A percentile compares a stretch with the other conserved stretches of the same genome.
These are phyloP conservation scores for Callopanchax toddi DNA, from an alignment of 2,113 vertebrate genomes.

Conservation along the genomic window DNA sequence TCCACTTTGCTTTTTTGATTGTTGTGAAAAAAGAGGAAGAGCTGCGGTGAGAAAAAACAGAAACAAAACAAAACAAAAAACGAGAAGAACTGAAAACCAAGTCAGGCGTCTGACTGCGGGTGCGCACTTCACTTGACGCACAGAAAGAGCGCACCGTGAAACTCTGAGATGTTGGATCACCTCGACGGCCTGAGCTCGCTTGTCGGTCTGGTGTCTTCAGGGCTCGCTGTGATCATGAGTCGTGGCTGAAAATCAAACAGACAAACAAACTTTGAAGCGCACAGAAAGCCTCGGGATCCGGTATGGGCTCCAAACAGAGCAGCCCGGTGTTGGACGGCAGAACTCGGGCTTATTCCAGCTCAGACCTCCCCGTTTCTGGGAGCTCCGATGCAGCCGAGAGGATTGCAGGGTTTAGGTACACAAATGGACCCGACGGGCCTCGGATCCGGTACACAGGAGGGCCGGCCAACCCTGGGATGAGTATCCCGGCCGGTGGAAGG, in stretches of 20 bases:
- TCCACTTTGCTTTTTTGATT: not conserved
- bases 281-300: slow-evolving; percentile 4
- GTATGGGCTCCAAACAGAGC: slow-evolving; percentile 90
- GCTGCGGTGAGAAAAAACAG: slow-evolving; percentile 30
- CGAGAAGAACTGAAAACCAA: slow-evolving; percentile 51
- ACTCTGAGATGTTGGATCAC: slow-evolving; percentile 54
- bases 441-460: slow-evolving; percentile 74
- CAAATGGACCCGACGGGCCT: slow-evolving; percentile 70
- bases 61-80: not conserved
- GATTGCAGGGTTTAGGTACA: slow-evolving; percentile 76
- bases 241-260: slow-evolving; percentile 36
- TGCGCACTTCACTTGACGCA: slow-evolving; percentile 70
- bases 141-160: slow-evolving; percentile 29
- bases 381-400: slow-evolving; percentile 68
- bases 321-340: slow-evolving; percentile 83
- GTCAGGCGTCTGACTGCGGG: slow-evolving; percentile 48
- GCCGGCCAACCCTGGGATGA: slow-evolving; percentile 72
- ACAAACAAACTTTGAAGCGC: slow-evolving; percentile 24
- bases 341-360: slow-evolving; percentile 91
- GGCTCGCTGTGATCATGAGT: slow-evolving; percentile 46
- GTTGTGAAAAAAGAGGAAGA: slow-evolving; percentile 46
- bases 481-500: slow-evolving; percentile 81
- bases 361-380: slow-evolving; percentile 85
- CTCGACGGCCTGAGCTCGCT: slow-evolving; percentile 16
- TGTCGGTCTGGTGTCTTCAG: slow-evolving; percentile 35